Evolutionary conservation across 1,140 invertebrate genomes (phyloP), one percentile per base, ranked within the genome.

Genomic region (Euura lappo): DNA sequence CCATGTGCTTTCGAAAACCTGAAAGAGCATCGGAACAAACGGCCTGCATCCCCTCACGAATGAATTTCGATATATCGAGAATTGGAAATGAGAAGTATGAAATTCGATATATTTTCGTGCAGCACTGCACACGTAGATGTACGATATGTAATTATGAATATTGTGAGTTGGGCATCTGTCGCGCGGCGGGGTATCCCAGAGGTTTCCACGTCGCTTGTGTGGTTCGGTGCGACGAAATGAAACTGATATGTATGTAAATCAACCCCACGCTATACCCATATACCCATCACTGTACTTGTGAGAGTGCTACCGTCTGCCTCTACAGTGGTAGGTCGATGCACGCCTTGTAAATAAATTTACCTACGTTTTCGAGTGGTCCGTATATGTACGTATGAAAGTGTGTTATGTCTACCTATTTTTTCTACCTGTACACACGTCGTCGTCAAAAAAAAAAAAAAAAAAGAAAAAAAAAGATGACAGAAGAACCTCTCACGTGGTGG

Each of bases 191-290:
- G 42, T 69, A 44, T 28, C 44, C 69, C 3, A 13, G 60, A 13
- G 8, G 8, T 64, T 10, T 10, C 8, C 60, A 64, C 28, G 28
- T 28, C 60, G 8, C 8, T 64, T 1, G 60, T 64, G 60, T 10
- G 8, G 13, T 64, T 64, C 8, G 60, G 13, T 13, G 44, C 47
- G 51, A 60, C 51, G 77, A 79, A 79, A 81, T 77, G 79, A 81
- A 81, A 80, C 78, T 77, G 77, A 81, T 81, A 81, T 81, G 72
- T 79, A 81, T 81, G 80, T 76, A 81, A 81, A 81, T 81, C 76
- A 60, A 3, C 51, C 51, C 51, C 51, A 51, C 47, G 7, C 2
- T 11, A 7, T n/a, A 51, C 47, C 47, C 47, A 7, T n/a, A 51
- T n/a, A 28, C 51, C 10, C 13, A 60, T 60, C 51, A n/a, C 3